These are phyloP conservation scores for Cyprinodon tularosa DNA, from an alignment of 2,113 vertebrate species.

Conservation along the genomic window DNA sequence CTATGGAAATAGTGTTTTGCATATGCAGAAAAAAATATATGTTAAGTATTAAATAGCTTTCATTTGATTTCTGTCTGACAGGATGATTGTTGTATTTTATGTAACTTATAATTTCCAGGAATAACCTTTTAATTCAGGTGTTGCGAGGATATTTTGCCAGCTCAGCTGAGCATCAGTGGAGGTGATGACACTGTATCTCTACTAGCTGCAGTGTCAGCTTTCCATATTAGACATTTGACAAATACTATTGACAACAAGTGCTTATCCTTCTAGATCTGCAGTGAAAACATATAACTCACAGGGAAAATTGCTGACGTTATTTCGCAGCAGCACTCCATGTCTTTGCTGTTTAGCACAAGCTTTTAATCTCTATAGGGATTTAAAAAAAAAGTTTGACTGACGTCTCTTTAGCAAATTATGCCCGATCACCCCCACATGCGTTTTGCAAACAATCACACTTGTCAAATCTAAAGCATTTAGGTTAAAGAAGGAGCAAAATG, in stretches of 20 bases:
- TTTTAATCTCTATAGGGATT: slow-evolving; percentile 14
- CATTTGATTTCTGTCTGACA: slow-evolving; percentile 1
- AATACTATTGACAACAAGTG: slow-evolving; percentile 23
- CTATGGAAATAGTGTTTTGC: background rate
- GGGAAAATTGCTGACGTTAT: slow-evolving; percentile 15
- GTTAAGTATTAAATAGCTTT: background rate
- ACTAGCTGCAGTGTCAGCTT: slow-evolving; percentile 51
- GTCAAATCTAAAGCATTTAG: slow-evolving; percentile 20
- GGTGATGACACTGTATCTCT: slow-evolving; percentile 49
- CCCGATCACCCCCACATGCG: slow-evolving; percentile 1
- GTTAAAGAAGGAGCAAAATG: background rate
- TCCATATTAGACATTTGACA: slow-evolving; percentile 43
- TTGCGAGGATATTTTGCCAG: slow-evolving; percentile 37
- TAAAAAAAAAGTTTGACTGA: slow-evolving; percentile 26
- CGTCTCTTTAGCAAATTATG: slow-evolving; percentile 17
- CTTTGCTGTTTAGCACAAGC: slow-evolving; percentile 5
- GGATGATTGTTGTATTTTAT: background rate
- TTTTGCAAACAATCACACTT: slow-evolving; percentile 30
- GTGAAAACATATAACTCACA: slow-evolving; percentile 6
- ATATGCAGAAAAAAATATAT: background rate
- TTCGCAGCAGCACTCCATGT: background rate
- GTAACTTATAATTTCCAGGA: slow-evolving; percentile 2
- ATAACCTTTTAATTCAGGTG: slow-evolving; percentile 11
- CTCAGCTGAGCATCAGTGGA: slow-evolving; percentile 42
- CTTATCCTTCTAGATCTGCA: slow-evolving; percentile 5